These are phyloP conservation scores for Hyalella azteca DNA, from an alignment of 2,888 invertebrate genomes.

Conservation along the genomic window DNA sequence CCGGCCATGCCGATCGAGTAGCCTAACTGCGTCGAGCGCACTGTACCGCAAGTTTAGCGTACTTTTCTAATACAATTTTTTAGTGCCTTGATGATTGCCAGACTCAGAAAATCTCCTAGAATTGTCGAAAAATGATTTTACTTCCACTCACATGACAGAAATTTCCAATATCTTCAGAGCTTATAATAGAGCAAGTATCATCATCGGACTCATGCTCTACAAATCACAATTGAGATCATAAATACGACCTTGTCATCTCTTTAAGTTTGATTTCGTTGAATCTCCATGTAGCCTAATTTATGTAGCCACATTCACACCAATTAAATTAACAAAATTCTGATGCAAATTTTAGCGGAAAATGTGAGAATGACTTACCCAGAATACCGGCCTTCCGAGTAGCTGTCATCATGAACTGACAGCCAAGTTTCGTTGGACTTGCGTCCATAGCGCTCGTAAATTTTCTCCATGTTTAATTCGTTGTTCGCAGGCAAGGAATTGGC, in stretches of 20 bases:
- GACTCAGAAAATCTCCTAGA: not conserved
- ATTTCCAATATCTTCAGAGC: too few relatives aligned
- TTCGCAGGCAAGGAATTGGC: not conserved
- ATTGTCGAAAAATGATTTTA: too few relatives aligned
- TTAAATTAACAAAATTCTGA: too few relatives aligned
- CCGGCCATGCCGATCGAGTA: not conserved
- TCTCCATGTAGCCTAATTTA: too few relatives aligned
- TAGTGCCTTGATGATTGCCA: not conserved
- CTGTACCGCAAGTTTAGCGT: not conserved
- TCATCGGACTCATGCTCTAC: too few relatives aligned
- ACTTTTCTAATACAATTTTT: not conserved
- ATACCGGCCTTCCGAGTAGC: conserved; percentile 14
- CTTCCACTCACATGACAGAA: too few relatives aligned
- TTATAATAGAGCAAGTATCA: too few relatives aligned
- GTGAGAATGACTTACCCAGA: conserved; percentile 18
- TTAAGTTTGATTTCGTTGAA: too few relatives aligned
- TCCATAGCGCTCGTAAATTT: not conserved
- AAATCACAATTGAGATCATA: too few relatives aligned
- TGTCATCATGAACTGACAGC: conserved; percentile 14
- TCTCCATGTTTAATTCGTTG: not conserved
- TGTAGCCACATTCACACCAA: too few relatives aligned
- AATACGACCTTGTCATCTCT: too few relatives aligned
- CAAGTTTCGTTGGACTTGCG: not conserved
- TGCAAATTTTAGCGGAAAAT: too few relatives aligned
- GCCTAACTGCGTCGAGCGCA: not conserved